Evolutionary conservation across 2,888 invertebrate species (phyloP), one percentile per base, ranked within the genome.

Genomic region (Strigamia transsilvanica): DNA sequence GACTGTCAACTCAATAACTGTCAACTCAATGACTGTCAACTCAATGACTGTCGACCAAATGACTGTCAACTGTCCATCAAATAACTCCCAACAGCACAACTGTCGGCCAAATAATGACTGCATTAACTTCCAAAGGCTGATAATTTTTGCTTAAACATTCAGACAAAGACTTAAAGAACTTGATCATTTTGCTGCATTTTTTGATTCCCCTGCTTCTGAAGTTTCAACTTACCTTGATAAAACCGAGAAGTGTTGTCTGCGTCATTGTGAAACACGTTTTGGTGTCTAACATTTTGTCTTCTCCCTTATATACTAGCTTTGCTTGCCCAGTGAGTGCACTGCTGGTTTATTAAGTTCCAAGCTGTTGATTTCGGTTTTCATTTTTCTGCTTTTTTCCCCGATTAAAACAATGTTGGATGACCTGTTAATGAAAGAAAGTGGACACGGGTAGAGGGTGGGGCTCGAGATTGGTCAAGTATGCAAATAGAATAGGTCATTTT

Each of bases 321-420:
- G 15, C 15, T 2, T 56, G 56, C 21, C 56, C 56, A 56, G 56
- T 56, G 56, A 56, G 56, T 56, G 56, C 56, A 56, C 56, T 56
- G 56, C 56, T 56, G 56, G 56, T 56, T 56, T 56, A 56, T 56
- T 56, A 21, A 18, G 56, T 56, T 56, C 18, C 56, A 18, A n/a
- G 56, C 56, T 18, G 56, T 18, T 56, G 56, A 18, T 56, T 56
- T 56, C 18, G 18, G 21, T 56, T 56, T 56, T 18, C 56, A 56
- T 18, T 56, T 38, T 56, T 56, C 18, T 56, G 18, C 56, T 56
- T 56, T 56, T 56, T 18, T 21, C 15, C 51, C n/a, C 1, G 15
- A 21, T 56, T 21, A 56, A 56, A 18, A 56, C 18, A 21, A 56
- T 56, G 18, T 56, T 18, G 56, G 56, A 21, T 56, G 56, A 56